phyloP scores from a whole-genome alignment of 2,797 vertebrate species.

The Thunnus albacares region DNA sequence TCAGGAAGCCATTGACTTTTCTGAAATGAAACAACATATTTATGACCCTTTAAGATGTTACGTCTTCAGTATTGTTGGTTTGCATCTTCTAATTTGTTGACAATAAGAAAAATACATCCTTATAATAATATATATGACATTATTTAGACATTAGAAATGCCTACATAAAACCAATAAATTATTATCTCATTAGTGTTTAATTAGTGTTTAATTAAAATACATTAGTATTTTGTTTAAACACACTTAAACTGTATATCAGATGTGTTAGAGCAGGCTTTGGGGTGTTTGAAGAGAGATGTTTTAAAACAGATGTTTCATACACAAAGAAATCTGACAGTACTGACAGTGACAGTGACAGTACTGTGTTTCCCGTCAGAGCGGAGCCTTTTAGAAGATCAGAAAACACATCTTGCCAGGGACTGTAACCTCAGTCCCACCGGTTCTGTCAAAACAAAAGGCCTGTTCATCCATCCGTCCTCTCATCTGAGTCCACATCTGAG shows the following conservation, averaged over 20 bases:
- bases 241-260: too few relatives aligned
- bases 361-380: conserved; percentile 25
- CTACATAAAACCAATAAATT: background rate
- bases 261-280: background rate
- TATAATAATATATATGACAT: background rate
- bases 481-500: conserved; percentile 75
- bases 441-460: conserved; percentile 73
- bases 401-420: conserved; percentile 50
- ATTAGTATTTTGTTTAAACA: too few relatives aligned
- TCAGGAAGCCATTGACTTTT: too few relatives aligned
- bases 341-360: conserved; percentile 43
- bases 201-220: background rate
- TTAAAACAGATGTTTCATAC: conserved; percentile 26
- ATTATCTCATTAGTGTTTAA: background rate
- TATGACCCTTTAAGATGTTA: too few relatives aligned
- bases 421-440: conserved; percentile 59
- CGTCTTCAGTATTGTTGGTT: too few relatives aligned
- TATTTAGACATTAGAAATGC: background rate
- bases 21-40: too few relatives aligned
- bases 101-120: too few relatives aligned
- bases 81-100: too few relatives aligned
- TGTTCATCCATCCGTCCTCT: conserved; percentile 70
- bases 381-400: conserved; percentile 53
- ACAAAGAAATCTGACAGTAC: conserved; percentile 13
- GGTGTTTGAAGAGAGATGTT: conserved; percentile 32